Conservation (phyloP, 2,888 invertebrate genomes). For the Eupsilia transversa region DNA sequence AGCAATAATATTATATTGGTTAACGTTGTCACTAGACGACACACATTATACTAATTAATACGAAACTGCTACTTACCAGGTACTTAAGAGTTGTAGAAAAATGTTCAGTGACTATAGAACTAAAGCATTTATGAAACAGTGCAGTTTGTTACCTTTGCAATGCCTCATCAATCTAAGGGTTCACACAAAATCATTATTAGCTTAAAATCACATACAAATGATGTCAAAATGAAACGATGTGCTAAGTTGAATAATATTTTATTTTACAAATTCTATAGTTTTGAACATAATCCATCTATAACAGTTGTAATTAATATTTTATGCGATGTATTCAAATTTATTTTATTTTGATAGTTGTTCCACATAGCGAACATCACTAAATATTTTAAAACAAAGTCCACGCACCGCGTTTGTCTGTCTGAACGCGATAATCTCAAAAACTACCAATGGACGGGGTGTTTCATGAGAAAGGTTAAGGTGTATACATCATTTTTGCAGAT, state of each 20-base stretch:
- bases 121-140: background rate
- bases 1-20: background rate
- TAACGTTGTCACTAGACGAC: background rate
- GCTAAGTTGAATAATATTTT: background rate
- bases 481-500: too few species aligned
- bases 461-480: too few species aligned
- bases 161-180: background rate
- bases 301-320: too few species aligned
- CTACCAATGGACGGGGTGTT: too few species aligned
- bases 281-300: background rate
- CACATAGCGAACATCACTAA: too few species aligned
- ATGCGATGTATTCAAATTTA: too few species aligned
- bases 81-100: background rate
- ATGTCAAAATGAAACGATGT: conserved; percentile 1
- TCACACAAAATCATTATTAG: background rate
- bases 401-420: too few species aligned
- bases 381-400: too few species aligned
- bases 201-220: background rate
- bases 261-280: background rate
- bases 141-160: background rate
- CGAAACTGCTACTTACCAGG: background rate
- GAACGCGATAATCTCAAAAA: too few species aligned
- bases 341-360: too few species aligned
- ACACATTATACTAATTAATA: background rate
- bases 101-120: background rate